These are phyloP conservation scores for Falco concolor DNA, from an alignment of 2,797 vertebrate genomes.

Conservation along the genomic window DNA sequence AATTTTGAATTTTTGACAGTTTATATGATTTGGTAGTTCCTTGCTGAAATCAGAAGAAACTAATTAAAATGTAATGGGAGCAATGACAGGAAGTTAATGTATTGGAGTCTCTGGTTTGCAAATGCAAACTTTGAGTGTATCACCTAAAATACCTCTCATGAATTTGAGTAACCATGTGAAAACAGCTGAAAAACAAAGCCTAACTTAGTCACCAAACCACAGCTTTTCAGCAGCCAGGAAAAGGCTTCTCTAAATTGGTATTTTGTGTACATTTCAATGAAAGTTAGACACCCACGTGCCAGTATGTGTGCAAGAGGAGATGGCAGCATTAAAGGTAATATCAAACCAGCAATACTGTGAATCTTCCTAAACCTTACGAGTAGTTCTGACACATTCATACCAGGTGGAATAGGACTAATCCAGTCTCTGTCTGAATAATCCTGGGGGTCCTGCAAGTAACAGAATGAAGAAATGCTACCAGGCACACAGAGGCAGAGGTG, in stretches of 20 bases:
- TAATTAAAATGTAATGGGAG: conserved; percentile 18
- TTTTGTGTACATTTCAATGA: conserved; percentile 3
- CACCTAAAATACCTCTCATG: conserved; percentile 1
- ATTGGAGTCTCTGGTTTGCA: background rate
- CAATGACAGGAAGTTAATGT: background rate
- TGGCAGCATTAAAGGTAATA: background rate
- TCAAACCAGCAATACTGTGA: background rate
- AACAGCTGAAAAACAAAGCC: conserved; percentile 8
- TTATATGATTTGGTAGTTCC: background rate
- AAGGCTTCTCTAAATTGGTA: background rate
- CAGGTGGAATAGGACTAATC: background rate
- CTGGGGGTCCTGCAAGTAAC: background rate
- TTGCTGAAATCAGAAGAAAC: background rate
- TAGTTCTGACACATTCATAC: background rate
- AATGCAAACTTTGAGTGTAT: background rate
- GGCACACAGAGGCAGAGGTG: background rate
- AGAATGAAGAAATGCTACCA: background rate
- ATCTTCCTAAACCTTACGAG: background rate
- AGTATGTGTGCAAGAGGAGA: background rate
- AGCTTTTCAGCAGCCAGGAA: background rate
- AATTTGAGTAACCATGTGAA: conserved; percentile 9
- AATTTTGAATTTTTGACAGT: background rate
- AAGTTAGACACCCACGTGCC: background rate
- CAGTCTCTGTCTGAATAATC: background rate
- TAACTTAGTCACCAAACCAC: conserved; percentile 25